Conservation (phyloP, 2,113 vertebrate species). For the Menura novaehollandiae region DNA sequence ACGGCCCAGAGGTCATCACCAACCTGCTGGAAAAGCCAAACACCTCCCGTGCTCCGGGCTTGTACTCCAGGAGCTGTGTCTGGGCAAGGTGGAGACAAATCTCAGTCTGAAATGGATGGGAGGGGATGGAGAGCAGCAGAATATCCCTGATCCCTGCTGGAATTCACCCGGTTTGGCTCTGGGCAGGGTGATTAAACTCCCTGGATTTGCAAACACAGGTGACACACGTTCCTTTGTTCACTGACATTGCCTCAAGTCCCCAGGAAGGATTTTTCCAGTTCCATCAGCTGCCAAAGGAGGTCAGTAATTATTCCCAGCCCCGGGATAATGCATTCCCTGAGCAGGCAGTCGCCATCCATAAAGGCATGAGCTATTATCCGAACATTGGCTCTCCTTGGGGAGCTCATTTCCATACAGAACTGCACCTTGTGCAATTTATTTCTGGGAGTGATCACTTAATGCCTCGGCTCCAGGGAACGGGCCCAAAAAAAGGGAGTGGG, state of each 20-base stretch:
- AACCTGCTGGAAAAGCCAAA: neutral
- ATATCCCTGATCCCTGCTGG: neutral
- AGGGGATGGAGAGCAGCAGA: neutral
- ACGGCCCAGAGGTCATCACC: rapidly evolving
- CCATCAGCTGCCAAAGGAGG: neutral
- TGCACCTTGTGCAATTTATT: neutral
- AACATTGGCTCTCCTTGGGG: neutral
- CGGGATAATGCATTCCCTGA: neutral
- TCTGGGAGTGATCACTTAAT: neutral
- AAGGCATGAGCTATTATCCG: neutral
- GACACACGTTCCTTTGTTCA: rapidly evolving
- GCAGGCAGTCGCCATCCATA: neutral
- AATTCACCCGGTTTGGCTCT: neutral
- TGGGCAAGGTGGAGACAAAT: neutral
- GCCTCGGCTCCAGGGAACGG: neutral
- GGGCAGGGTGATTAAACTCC: neutral
- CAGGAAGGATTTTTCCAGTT: neutral
- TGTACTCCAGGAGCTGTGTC: neutral
- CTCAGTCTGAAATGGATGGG: rapidly evolving
- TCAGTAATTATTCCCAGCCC: neutral
- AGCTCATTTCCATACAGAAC: constrained; percentile 22
- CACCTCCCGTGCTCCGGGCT: rapidly evolving
- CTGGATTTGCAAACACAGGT: neutral
- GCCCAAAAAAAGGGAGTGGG: neutral
- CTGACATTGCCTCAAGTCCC: neutral